Percentiles rank a stretch among this genome's conserved stretches.
These are phyloP conservation scores for Cotesia chilonis DNA, from an alignment of 1,140 invertebrate genomes.

Conservation along the genomic window DNA sequence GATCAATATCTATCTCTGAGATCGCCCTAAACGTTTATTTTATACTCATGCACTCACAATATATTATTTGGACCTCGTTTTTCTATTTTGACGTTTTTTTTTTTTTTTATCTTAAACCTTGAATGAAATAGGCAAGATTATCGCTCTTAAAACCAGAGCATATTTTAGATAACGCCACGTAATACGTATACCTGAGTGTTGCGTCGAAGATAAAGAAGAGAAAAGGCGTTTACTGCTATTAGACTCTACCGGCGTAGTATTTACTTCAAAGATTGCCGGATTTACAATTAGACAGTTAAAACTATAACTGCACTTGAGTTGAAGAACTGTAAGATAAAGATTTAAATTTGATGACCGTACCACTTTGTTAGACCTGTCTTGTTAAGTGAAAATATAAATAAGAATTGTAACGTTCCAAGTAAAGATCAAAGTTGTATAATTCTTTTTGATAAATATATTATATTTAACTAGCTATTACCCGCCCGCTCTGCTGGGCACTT, in stretches of 20 bases:
- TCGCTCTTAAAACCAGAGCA: constrained; percentile 4
- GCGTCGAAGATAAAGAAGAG: neutral
- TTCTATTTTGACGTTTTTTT: neutral
- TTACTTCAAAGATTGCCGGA: constrained; percentile 20
- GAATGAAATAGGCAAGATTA: neutral
- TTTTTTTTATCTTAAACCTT: neutral
- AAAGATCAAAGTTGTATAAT: too few relatives aligned
- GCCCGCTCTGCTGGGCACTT: too few relatives aligned
- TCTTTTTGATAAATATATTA: too few relatives aligned
- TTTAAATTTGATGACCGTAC: neutral
- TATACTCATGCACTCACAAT: too few relatives aligned
- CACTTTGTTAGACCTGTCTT: too few relatives aligned
- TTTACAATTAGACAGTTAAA: constrained; percentile 36
- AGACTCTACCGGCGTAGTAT: neutral
- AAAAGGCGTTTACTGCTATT: neutral
- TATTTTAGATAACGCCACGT: constrained; percentile 13
- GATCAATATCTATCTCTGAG: too few relatives aligned
- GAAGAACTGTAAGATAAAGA: constrained; percentile 12
- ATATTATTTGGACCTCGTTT: neutral
- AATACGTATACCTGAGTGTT: constrained; percentile 25
- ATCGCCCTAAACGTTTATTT: too few relatives aligned
- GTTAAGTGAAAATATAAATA: too few relatives aligned
- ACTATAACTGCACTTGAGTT: constrained; percentile 13
- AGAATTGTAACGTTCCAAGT: too few relatives aligned
- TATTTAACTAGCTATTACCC: too few relatives aligned